Base-by-base conservation (phyloP, 2,113 vertebrate genomes). In the Ovis canadensis region DNA sequence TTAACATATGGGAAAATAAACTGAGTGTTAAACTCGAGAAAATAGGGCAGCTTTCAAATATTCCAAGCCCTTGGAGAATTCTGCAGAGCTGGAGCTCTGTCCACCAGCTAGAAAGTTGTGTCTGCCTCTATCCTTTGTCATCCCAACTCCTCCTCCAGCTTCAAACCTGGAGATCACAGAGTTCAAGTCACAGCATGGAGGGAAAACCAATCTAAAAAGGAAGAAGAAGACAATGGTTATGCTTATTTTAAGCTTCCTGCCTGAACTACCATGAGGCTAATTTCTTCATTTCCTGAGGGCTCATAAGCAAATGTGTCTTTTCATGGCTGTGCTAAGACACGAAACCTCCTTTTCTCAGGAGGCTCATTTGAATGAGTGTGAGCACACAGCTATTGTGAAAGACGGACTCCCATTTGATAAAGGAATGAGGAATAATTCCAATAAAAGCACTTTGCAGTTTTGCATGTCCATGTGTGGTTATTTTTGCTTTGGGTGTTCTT, bases 271-370 rank as follows among this genome's bases (percentile, higher is more conserved):
- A 43, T 10, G 7, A 87, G 40, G n/a, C 50, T 92, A 21, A 94
- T 90, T 96, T 94, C 95, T 90, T 97, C 25, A 81, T 92, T 95
- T 97, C 92, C 88, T 92, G 80, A 87, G 94, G 33, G 40, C 31
- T 97, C 54, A 7, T 12, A 8, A 62, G 81, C 55, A 57, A 67
- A 67, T n/a, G 13, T 2, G 2, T 57, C 50, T 62, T 64, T 92
- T 91, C 86, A 33, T 3, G 57, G 71, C 90, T 80, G 19, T 74
- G 88, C 87, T 52, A 36, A 83, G 83, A 55, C 29, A 40, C 0
- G 45, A 33, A 36, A 13, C 15, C 21, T 81, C 45, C 90, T 36
- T 94, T 50, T 81, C 48, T 83, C 33, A 29, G 55, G 43, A 71
- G 17, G 21, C 23, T 94, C 86, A 11, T 54, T 48, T 60, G 77